Evolutionary conservation across 2,113 vertebrate genomes (phyloP), one percentile per base, ranked within the genome.

Genomic region (Embiotoca jacksoni): DNA sequence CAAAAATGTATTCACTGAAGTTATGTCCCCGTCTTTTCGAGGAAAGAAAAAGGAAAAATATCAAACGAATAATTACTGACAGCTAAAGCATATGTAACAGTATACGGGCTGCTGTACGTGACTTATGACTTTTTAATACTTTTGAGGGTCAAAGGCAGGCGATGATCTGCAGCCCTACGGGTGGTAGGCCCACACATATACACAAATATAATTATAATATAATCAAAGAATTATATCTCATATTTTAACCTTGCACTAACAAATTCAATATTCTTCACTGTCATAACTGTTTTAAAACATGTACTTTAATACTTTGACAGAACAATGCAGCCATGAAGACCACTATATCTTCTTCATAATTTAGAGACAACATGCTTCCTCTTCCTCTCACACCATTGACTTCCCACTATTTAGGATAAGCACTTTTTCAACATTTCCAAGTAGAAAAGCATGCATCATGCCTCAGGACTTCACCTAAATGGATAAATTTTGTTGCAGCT

Each of bases 201-300:
- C 46, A 37, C 16, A 36, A 55, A 31, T 15, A 32, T 61, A 46
- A 66, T 59, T 36, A 41, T 55, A 2, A 54, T 55, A 67, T 2
- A 50, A 16, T 46, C 80, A 8, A 44, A 80, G 3, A 63, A 59
- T 68, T 52, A n/a, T 3, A 60, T 50, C 41, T 68, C 30, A 60
- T 13, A 72, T 53, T 70, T 74, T 54, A 44, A 60, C 13, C 63
- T 11, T 23, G 36, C 7, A 55, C 32, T 35, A 32, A 47, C 13
- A 75, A 9, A 6, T 1, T 30, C n/a, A 32, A 23, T 9, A 13
- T 59, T 60, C 7, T 53, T 80, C 44, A 69, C 60, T 57, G 67
- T 62, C 71, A 49, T 78, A 73, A 77, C 60, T 66, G 57, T 64
- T 74, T 69, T 11, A 65, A 53, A 39, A 56, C 32, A 50, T n/a